Base-by-base conservation (phyloP, 1,140 invertebrate genomes). In the Meloidogyne floridensis region DNA sequence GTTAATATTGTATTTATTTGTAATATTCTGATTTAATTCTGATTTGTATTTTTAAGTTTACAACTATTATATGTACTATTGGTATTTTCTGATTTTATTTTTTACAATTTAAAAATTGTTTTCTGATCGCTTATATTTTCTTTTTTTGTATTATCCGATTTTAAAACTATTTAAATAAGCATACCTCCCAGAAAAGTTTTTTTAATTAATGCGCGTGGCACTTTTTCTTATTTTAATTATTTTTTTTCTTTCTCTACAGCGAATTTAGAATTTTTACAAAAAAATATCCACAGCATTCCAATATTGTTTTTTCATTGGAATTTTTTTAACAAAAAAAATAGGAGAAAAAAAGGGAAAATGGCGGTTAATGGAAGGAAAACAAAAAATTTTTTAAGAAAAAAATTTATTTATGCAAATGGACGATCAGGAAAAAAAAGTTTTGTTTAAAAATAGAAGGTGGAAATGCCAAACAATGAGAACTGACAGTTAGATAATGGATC, bases 161-260 rank as follows among this genome's bases (percentile, higher is more conserved):
- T 65, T 65, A n/a, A 0, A 15, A 15, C 15, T 59, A 5, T 59
- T 15, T 15, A 59, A n/a, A 6, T n/a, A 65, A 65, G 0, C 47
- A 47, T 8, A 65, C n/a, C n/a, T n/a, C 3, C 7, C 15, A 65
- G 59, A 65, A 65, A 47, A 47, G 47, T n/a, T 65, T 65, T 15
- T 65, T 11, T 59, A 15, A n/a, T n/a, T 65, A n/a, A 65, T 65
- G 59, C 59, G 59, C 59, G 59, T 65, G 59, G 59, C 59, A 65
- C 59, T 65, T 65, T 7, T 65, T 65, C n/a, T 65, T 54, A n/a
- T n/a, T 15, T 65, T 65, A 65, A n/a, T 6, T 7, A n/a, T 65
- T n/a, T 6, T 65, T 65, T 65, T 15, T 18, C 59, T n/a, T 7
- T 18, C n/a, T 65, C 59, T 65, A n/a, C 15, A 47, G 7, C 47